Conservation (phyloP, 92 coral and sea anemone species). For the Palythoa grandis region DNA sequence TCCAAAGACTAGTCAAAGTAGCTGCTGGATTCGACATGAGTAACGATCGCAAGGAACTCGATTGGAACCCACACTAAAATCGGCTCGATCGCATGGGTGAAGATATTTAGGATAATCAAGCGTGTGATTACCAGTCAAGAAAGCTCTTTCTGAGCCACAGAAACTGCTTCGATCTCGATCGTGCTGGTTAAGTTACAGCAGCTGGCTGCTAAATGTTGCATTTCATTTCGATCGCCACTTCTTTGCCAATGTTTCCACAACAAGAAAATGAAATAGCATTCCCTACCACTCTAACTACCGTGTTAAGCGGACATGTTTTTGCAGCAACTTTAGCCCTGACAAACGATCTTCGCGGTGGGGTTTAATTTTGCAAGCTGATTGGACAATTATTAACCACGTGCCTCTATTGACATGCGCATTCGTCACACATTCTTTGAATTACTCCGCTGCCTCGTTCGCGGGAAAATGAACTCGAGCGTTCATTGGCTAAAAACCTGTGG, state of each 20-base stretch:
- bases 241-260: conserved; percentile 40
- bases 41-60: conserved; percentile 57
- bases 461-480: conserved; percentile 71
- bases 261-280: conserved; percentile 35
- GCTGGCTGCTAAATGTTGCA: conserved; percentile 13
- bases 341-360: conserved; percentile 99
- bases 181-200: background rate
- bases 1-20: conserved; percentile 91
- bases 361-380: conserved; percentile 96
- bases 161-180: conserved; percentile 37
- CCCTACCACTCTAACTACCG: conserved; percentile 55
- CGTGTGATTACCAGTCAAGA: conserved; percentile 21
- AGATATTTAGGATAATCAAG: conserved; percentile 59
- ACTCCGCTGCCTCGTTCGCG: conserved; percentile 99
- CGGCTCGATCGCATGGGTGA: conserved; percentile 83
- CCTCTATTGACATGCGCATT: conserved; percentile 67
- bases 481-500: conserved; percentile 78
- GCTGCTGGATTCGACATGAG: conserved; percentile 93
- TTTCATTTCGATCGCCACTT: conserved; percentile 27
- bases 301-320: conserved; percentile 96
- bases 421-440: conserved; percentile 82
- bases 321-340: conserved; percentile 98
- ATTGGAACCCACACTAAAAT: conserved; percentile 47
- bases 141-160: conserved; percentile 3
- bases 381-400: conserved; percentile 98